Conservation (phyloP, 2,888 invertebrate genomes). For the Epinotia brunnichana region DNA sequence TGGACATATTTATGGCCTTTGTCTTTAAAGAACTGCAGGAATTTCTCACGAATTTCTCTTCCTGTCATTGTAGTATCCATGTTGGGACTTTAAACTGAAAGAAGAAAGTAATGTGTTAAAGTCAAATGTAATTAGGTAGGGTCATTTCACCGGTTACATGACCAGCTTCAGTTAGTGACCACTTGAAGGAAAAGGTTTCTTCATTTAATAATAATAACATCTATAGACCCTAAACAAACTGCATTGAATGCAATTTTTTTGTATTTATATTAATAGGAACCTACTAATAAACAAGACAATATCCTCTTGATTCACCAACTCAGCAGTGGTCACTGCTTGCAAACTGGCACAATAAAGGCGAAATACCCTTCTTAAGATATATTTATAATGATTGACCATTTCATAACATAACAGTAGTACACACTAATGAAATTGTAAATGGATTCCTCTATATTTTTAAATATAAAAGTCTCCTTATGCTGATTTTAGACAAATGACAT, state of each 20-base stretch:
- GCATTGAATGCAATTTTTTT: too few species aligned
- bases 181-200: too few species aligned
- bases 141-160: background rate
- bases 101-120: conserved; percentile 9
- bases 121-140: background rate
- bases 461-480: background rate
- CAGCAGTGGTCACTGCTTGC: too few species aligned
- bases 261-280: too few species aligned
- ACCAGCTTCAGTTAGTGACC: too few species aligned
- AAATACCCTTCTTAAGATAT: too few species aligned
- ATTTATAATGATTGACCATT: background rate
- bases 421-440: background rate
- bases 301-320: too few species aligned
- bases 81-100: conserved; percentile 51
- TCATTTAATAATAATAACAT: too few species aligned
- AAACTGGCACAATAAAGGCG: too few species aligned
- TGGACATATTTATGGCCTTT: conserved; percentile 96
- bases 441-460: too few species aligned
- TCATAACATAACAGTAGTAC: background rate
- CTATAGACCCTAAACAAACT: too few species aligned
- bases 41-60: conserved; percentile 91
- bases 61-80: conserved; percentile 86
- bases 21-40: conserved; percentile 94
- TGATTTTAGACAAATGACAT: background rate
- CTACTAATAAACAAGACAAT: too few species aligned